Conservation (phyloP, 2,113 vertebrate genomes). For the Eupsittula cactorum region DNA sequence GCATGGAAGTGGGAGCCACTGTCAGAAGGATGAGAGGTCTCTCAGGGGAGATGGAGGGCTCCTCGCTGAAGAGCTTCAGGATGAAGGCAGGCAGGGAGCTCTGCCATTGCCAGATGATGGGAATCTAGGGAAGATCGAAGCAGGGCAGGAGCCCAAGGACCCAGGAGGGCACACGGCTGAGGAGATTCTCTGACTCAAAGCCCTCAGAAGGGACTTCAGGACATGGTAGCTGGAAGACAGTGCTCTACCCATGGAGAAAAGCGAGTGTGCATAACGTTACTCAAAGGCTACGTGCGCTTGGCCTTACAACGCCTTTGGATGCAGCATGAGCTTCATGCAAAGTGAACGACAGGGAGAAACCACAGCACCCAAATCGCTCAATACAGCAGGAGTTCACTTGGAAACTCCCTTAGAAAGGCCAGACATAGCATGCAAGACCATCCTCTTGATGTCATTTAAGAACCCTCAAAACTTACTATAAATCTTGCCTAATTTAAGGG, state of each 20-base stretch:
- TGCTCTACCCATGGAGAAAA: not conserved
- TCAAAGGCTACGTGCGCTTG: not conserved
- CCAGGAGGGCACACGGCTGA: not conserved
- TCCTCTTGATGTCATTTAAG: not conserved
- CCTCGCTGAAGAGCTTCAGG: not conserved
- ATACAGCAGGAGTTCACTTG: not conserved
- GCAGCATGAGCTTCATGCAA: not conserved
- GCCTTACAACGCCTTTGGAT: not conserved
- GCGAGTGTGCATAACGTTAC: not conserved
- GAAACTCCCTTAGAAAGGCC: not conserved
- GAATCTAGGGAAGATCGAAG: not conserved
- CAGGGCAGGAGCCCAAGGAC: not conserved
- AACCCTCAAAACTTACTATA: not conserved
- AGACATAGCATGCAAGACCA: not conserved
- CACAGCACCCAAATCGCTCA: not conserved
- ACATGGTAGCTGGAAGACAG: not conserved
- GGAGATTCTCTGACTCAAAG: not conserved
- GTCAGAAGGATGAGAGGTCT: not conserved
- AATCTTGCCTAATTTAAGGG: not conserved
- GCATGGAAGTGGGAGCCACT: rapidly evolving
- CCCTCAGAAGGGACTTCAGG: not conserved
- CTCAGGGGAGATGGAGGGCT: not conserved
- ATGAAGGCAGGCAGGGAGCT: not conserved
- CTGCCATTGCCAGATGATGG: not conserved
- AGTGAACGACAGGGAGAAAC: not conserved